Evolutionary conservation across 2,888 invertebrate species (phyloP).

Genomic region (Podotricha telesiphe): DNA sequence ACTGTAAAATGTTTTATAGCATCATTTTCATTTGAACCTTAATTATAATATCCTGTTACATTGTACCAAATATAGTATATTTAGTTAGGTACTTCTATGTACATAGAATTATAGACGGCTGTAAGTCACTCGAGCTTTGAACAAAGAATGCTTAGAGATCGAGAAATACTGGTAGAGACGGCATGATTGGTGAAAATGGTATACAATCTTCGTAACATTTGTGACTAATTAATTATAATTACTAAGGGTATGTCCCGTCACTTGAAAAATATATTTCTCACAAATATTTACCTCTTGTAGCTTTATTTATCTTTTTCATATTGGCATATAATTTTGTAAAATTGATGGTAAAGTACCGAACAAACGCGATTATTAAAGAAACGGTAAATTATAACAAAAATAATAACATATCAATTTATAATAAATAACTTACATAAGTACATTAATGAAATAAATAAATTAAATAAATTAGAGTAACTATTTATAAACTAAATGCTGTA

Average conservation of each 20-base stretch:
- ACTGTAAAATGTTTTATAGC: conserved; percentile 28
- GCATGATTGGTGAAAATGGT: too few species aligned
- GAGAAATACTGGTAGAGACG: not conserved
- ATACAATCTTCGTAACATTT: too few species aligned
- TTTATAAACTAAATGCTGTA: conserved; percentile 37
- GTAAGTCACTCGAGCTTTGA: not conserved
- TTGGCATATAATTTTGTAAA: not conserved
- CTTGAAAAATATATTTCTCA: not conserved
- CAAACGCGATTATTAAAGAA: not conserved
- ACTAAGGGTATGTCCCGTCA: not conserved
- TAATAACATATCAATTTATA: conserved; percentile 21
- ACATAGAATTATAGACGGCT: not conserved
- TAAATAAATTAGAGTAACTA: conserved; percentile 37
- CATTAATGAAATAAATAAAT: conserved; percentile 36
- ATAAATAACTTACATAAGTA: conserved; percentile 31
- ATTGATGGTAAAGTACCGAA: not conserved
- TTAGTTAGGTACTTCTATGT: not conserved
- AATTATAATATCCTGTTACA: conserved; percentile 24
- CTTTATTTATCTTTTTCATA: not conserved
- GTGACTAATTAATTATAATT: not conserved
- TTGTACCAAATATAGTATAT: not conserved
- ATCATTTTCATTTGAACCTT: conserved; percentile 19
- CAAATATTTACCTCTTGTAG: not conserved
- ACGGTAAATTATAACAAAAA: conserved; percentile 13
- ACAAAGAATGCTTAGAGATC: not conserved